Conservation (phyloP, 2,113 vertebrate species). For the Theristicus caerulescens region DNA sequence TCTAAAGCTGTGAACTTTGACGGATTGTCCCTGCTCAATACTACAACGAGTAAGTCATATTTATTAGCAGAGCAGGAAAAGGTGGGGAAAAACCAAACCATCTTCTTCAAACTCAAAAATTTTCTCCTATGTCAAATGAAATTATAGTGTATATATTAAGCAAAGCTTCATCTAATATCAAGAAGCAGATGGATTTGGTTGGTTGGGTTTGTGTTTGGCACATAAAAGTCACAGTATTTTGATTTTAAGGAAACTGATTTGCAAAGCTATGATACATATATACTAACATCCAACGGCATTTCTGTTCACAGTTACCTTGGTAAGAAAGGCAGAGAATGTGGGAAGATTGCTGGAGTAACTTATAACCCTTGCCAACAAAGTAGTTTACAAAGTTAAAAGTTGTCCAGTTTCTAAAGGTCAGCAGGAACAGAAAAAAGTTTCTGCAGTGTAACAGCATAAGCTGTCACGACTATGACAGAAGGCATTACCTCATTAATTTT, state of each 20-base stretch:
- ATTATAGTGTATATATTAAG: background rate
- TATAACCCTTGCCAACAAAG: background rate
- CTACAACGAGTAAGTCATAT: background rate
- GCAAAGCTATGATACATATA: background rate
- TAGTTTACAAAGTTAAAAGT: background rate
- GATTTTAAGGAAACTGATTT: background rate
- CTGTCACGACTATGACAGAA: background rate
- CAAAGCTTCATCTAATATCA: background rate
- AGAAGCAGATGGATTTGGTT: background rate
- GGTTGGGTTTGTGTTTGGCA: background rate
- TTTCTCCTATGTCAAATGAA: background rate
- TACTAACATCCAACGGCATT: background rate
- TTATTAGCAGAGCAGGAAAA: background rate
- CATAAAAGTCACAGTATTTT: background rate
- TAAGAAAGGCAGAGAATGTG: background rate
- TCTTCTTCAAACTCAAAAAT: background rate
- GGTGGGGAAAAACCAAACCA: background rate
- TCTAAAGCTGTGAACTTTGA: background rate
- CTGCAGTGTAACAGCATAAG: background rate
- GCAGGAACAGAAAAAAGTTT: background rate
- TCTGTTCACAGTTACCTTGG: background rate
- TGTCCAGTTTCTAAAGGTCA: background rate
- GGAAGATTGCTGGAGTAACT: background rate
- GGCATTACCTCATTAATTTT: constrained; percentile 82
- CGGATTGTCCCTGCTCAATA: background rate